Conservation (phyloP, 2,797 vertebrate species). For the Steatocranus sp. region DNA sequence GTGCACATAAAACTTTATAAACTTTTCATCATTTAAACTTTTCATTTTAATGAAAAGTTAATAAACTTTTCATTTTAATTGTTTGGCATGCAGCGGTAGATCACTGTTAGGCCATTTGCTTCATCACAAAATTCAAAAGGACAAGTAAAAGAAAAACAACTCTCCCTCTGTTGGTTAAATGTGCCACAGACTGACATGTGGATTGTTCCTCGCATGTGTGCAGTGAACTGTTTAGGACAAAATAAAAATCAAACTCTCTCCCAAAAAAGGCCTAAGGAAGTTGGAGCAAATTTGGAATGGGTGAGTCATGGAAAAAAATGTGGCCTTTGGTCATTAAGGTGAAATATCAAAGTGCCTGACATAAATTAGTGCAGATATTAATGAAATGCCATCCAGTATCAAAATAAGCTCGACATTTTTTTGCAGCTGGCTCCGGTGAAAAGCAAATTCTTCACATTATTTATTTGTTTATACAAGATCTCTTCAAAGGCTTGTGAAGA, state of each 20-base stretch:
- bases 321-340: slow-evolving; percentile 49
- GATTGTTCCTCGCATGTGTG: not conserved
- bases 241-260: not conserved
- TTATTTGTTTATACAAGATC: slow-evolving; percentile 72
- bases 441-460: slow-evolving; percentile 73
- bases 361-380: slow-evolving; percentile 64
- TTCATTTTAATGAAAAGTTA: not conserved
- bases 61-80: not conserved
- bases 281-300: slow-evolving; percentile 16
- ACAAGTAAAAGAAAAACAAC: not conserved
- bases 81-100: not conserved
- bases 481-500: slow-evolving; percentile 61
- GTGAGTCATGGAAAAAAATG: slow-evolving; percentile 33
- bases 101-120: not conserved
- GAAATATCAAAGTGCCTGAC: slow-evolving; percentile 54
- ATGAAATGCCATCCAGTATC: slow-evolving; percentile 68
- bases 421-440: slow-evolving; percentile 50
- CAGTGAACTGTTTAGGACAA: not conserved
- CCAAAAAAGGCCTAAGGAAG: slow-evolving; percentile 33
- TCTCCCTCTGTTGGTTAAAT: not conserved
- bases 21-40: too few species aligned
- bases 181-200: not conserved
- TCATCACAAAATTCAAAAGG: not conserved
- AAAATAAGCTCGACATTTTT: slow-evolving; percentile 69
- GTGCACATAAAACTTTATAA: too few species aligned